Conservation (phyloP, 2,888 invertebrate species). For the Pediacus dermestoides region DNA sequence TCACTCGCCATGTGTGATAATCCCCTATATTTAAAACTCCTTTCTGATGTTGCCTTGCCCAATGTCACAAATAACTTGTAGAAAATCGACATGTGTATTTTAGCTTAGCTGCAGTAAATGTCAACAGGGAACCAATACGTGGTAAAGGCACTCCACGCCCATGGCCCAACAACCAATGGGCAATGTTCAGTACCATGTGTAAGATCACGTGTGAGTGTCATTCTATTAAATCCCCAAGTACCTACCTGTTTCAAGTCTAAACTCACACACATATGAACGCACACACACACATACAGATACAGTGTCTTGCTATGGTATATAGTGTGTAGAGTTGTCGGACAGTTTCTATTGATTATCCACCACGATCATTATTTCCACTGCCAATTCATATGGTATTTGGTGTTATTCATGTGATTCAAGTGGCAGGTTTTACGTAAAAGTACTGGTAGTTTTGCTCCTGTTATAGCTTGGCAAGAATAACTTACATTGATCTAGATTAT, state of each 20-base stretch:
- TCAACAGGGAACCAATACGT: constrained; percentile 23
- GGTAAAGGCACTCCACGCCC: constrained; percentile 4
- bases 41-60: not conserved
- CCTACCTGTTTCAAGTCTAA: not conserved
- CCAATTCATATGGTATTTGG: constrained; percentile 32
- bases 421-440: not conserved
- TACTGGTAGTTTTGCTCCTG: constrained; percentile 8
- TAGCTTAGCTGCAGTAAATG: constrained; percentile 25
- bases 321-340: constrained; percentile 22
- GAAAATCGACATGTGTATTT: constrained; percentile 18
- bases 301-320: not conserved
- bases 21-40: too few relatives aligned
- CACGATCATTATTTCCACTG: constrained; percentile 34
- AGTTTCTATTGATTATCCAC: constrained; percentile 33
- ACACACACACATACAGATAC: not conserved
- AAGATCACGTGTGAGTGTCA: constrained; percentile 33
- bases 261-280: not conserved
- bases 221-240: constrained; percentile 26
- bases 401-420: constrained; percentile 25
- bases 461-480: constrained; percentile 2
- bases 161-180: constrained; percentile 29
- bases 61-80: constrained; percentile 3
- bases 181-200: constrained; percentile 29
- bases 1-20: too few relatives aligned
- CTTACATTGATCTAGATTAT: constrained; percentile 6